These are phyloP conservation scores for Ictalurus punctatus DNA, from an alignment of 2,113 vertebrate genomes.

Conservation along the genomic window DNA sequence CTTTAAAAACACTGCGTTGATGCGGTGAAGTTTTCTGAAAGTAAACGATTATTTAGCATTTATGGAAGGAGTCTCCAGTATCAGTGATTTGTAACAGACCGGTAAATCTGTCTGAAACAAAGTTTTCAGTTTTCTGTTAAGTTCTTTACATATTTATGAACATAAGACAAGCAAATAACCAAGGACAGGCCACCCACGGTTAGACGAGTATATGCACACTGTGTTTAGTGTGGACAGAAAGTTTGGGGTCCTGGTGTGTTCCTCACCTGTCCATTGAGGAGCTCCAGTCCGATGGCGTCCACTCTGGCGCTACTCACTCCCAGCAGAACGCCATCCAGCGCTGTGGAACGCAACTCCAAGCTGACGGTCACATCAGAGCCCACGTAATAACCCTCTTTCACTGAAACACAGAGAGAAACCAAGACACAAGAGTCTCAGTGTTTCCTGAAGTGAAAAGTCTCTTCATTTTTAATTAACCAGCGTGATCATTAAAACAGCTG, in stretches of 20 bases:
- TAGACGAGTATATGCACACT: neutral
- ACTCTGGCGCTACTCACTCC: conserved; percentile 91
- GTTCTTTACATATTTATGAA: neutral
- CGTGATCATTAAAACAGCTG: neutral
- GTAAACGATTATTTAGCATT: neutral
- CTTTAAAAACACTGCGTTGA: neutral
- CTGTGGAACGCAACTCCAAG: conserved; percentile 84
- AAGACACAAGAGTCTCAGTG: neutral
- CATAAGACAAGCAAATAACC: neutral
- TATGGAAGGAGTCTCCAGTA: neutral
- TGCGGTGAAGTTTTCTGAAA: neutral
- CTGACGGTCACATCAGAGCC: conserved; percentile 82
- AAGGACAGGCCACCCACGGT: neutral
- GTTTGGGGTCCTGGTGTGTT: neutral
- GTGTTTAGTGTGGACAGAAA: neutral
- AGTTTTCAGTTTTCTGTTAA: neutral
- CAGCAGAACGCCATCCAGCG: conserved; percentile 75
- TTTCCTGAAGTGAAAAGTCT: neutral
- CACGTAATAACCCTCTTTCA: conserved; percentile 89
- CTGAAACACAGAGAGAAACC: conserved; percentile 64
- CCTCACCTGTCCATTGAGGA: conserved; percentile 87
- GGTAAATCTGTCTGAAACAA: neutral
- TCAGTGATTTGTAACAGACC: neutral
- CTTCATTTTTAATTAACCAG: neutral
- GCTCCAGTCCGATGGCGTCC: conserved; percentile 89